A percentile compares a stretch with the other conserved stretches of the same genome.
phyloP scores from a whole-genome alignment of 2,113 vertebrate species.

The Reinhardtius hippoglossoides region DNA sequence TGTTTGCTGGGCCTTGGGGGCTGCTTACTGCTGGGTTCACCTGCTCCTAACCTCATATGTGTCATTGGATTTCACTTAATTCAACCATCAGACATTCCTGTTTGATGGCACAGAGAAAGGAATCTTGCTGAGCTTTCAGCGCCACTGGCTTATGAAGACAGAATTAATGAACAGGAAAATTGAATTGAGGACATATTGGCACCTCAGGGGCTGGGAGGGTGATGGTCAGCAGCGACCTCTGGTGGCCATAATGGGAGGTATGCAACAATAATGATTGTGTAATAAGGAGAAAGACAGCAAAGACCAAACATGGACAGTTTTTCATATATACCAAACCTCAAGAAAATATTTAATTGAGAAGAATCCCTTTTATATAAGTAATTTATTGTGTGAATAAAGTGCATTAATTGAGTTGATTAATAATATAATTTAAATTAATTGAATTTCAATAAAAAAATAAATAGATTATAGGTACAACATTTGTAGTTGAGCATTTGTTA shows the following conservation, averaged over 20 bases:
- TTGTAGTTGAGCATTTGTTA: no score
- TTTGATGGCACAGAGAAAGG: not conserved
- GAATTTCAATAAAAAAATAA: no score
- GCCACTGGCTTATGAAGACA: constrained; percentile 52
- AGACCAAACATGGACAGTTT: no score
- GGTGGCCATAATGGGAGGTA: not conserved
- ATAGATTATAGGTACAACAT: no score
- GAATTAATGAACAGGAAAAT: constrained; percentile 74
- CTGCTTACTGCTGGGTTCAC: not conserved
- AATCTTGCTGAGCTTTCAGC: constrained; percentile 66
- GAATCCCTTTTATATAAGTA: no score
- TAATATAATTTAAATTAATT: no score
- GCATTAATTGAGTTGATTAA: no score
- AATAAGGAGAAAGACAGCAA: not conserved
- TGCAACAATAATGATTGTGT: not conserved
- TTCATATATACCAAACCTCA: no score
- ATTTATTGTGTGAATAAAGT: no score
- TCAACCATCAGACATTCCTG: constrained; percentile 11
- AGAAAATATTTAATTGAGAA: no score
- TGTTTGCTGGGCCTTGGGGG: constrained; percentile 9
- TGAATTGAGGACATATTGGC: constrained; percentile 56
- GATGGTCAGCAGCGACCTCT: not conserved
- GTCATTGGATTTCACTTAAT: constrained; percentile 49
- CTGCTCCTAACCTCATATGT: constrained; percentile 9
- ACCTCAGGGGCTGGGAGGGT: not conserved